phyloP scores from a whole-genome alignment of 2,113 vertebrate species.

The Macrotus californicus region DNA sequence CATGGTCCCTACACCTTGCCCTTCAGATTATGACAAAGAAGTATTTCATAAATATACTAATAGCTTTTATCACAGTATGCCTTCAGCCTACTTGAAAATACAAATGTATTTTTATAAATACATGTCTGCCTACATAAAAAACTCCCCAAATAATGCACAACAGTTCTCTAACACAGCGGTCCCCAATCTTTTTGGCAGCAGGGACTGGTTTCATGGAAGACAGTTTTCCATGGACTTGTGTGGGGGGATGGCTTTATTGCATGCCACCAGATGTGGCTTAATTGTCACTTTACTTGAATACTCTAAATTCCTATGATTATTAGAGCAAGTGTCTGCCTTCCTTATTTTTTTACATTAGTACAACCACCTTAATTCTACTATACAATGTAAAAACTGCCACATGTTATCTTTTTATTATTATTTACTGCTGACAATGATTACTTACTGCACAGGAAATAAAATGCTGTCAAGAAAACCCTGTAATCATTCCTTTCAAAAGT shows the following conservation, averaged over 20 bases:
- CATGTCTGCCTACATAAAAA: background rate
- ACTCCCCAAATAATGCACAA: background rate
- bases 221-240: too few species aligned
- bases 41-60: background rate
- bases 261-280: too few species aligned
- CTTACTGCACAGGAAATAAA: slow-evolving; percentile 73
- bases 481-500: slow-evolving; percentile 77
- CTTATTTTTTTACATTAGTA: slow-evolving; percentile 47
- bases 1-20: background rate
- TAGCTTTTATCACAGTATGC: background rate
- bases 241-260: too few species aligned
- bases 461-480: slow-evolving; percentile 67
- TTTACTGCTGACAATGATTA: slow-evolving; percentile 73
- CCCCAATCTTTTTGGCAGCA: too few species aligned
- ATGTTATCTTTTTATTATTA: slow-evolving; percentile 70
- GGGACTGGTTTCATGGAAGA: too few species aligned
- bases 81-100: background rate
- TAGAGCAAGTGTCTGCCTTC: background rate
- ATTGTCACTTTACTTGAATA: background rate
- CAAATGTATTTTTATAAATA: background rate
- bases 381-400: slow-evolving; percentile 65
- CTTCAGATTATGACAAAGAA: background rate
- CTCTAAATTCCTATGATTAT: background rate
- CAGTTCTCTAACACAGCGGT: background rate
- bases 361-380: slow-evolving; percentile 52